Evolutionary conservation across 2,113 vertebrate genomes (phyloP), one percentile per base, ranked within the genome.

Genomic region (Anseranas semipalmata): DNA sequence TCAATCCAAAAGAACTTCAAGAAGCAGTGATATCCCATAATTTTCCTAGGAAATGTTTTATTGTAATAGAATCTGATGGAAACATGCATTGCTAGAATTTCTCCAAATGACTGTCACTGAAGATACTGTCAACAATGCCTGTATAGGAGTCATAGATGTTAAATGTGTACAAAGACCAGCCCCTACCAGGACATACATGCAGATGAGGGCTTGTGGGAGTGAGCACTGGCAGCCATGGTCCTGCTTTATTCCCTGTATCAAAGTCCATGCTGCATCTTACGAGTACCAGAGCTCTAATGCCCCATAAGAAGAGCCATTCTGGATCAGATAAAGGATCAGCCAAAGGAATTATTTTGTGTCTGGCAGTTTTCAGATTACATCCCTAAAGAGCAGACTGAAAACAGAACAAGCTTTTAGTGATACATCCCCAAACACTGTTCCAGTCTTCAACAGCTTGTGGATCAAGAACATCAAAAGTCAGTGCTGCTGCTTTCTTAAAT

Each of bases 141-240:
- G 8, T 30, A 76, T 12, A 0, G 0, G 12, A 55, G 9, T 3
- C 6, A 73, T 16, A 41, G 14, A 14, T 76, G 6, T 59, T 72
- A 65, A 76, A 76, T 1, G 0, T 25, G 4, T 33, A 35, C 35
- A 46, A 86, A 75, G 16, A 80, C n/a, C 15, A 72, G 8, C 7
- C 8, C 21, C n/a, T 50, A 27, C 11, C 13, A 83, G 41, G 37
- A 27, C 0, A 0, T 24, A 20, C 18, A 63, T 17, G 24, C n/a
- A 88, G 16, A 37, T 86, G 6, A 39, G 28, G 21, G 12, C 8
- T 59, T 46, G 25, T 50, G 28, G 12, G 21, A 83, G 10, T 59
- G 20, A 67, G 7, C 24, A 32, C 12, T 25, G 48, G 37, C 14
- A 63, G 32, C 22, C 7, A 5, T 21, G 9, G 16, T 37, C 58